Conservation (phyloP, 2,797 vertebrate genomes). For the Lagorchestes hirsutus region DNA sequence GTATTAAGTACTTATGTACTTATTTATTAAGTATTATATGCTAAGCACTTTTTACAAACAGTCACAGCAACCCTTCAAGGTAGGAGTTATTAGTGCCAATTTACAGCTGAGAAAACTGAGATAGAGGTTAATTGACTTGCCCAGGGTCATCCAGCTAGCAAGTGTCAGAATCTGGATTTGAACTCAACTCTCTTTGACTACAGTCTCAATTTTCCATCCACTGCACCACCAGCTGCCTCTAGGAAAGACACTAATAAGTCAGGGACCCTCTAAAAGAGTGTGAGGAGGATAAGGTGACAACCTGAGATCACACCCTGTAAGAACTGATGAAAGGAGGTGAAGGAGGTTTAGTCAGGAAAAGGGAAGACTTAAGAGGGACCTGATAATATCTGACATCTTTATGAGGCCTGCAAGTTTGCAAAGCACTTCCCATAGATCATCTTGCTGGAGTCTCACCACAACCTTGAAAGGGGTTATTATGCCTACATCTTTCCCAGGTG, state of each 20-base stretch:
- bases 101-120: slow-evolving; percentile 67
- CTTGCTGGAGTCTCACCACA: neutral
- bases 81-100: slow-evolving; percentile 39
- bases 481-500: neutral
- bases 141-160: slow-evolving; percentile 44
- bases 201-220: neutral
- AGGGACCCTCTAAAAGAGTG: neutral
- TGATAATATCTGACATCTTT: neutral
- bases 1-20: neutral
- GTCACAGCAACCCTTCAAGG: neutral
- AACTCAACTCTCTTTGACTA: slow-evolving; percentile 40
- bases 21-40: neutral
- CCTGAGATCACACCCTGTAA: neutral
- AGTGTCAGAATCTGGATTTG: slow-evolving; percentile 23
- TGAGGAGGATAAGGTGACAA: neutral
- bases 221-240: neutral
- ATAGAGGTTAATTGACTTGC: slow-evolving; percentile 48
- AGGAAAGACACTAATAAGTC: neutral
- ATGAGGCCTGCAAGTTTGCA: neutral
- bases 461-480: neutral
- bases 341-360: neutral
- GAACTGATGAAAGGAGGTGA: neutral
- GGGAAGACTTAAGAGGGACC: neutral
- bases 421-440: neutral
- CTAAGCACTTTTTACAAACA: neutral